phyloP scores from a whole-genome alignment of 2,888 invertebrate genomes.

The Lomographa bimaculata region DNA sequence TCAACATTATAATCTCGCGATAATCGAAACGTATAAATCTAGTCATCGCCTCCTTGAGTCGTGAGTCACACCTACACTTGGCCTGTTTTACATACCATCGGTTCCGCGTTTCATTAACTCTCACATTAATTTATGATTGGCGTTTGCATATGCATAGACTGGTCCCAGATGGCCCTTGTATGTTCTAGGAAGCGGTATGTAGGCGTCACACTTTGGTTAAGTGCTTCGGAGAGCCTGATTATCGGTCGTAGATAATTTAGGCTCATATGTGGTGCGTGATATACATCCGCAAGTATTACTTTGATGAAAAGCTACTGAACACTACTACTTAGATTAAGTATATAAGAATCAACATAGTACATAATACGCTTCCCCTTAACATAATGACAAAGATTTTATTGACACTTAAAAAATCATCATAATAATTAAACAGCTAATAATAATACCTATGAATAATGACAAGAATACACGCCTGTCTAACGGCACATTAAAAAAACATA shows the following conservation, averaged over 20 bases:
- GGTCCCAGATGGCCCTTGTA: conserved; percentile 33
- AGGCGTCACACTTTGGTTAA: conserved; percentile 26
- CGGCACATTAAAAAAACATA: too few species aligned
- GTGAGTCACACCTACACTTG: conserved; percentile 42
- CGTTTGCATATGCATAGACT: conserved; percentile 54
- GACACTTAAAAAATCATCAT: too few species aligned
- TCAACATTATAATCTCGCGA: conserved; percentile 4
- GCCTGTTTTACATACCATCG: conserved; percentile 42
- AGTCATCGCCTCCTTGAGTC: conserved; percentile 14
- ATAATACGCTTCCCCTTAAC: too few species aligned
- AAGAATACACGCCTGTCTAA: too few species aligned
- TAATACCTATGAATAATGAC: too few species aligned
- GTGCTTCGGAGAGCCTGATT: conserved; percentile 7
- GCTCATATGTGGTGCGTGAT: too few species aligned
- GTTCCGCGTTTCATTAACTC: conserved; percentile 66
- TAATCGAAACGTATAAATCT: conserved; percentile 14
- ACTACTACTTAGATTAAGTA: too few species aligned
- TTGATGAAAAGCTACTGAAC: too few species aligned
- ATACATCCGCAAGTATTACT: too few species aligned
- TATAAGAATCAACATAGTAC: too few species aligned
- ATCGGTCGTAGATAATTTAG: conserved; percentile 2
- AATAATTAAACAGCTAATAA: too few species aligned
- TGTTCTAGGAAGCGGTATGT: conserved; percentile 30
- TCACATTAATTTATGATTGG: conserved; percentile 57
- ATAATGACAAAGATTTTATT: too few species aligned